Base-by-base conservation (phyloP, 1,140 invertebrate species). In the Apocrypta bakeri region DNA sequence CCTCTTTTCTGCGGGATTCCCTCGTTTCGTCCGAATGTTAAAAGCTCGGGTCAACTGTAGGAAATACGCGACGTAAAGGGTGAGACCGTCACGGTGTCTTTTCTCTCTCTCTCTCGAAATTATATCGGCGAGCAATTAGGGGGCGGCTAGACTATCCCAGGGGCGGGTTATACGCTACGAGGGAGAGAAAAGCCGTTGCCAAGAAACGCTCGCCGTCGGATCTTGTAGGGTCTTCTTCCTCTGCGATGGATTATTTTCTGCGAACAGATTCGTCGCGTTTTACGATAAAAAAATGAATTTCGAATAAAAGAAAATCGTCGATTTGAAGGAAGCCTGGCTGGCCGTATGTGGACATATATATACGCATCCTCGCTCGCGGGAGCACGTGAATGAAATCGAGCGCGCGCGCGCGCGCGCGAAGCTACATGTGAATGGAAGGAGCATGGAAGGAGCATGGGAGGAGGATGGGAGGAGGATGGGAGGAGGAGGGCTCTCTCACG, bases 351-450 rank as follows among this genome's bases (percentile, higher is more conserved):
- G n/a, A n/a, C 24, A 24, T 31, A 37, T 33, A 25, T 33, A 33
- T 31, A 48, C n/a, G n/a, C 69, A 69, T 66, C 68, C 63, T 83
- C 79, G 83, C 33, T 31, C 66, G 69, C 21, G 76, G 71, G 81
- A 74, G 79, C 85, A 86, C 85, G 86, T 87, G 86, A 86, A 86
- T 87, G 86, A 83, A 86, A 42, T 63, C 73, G 75, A 79, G 74
- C 68, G 56, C 69, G 66, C 40, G 78, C 79, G 80, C 81, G 79
- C 84, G 84, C 14, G n/a, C 83, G 86, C 83, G 86, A 83, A 84
- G 37, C 69, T 66, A 31, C 69, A 81, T 40, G 76, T 75, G 69
- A 68, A 82, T 71, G 72, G 33, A 73, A 74, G n/a, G 48, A 29
- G 75, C 7, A n/a, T n/a, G n/a, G n/a, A n/a, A n/a, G n/a, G n/a